Percentiles rank a stretch among this genome's conserved stretches.
Evolutionary conservation across 2,797 vertebrate species (phyloP).

Genomic region (Mionectes olivaceus): DNA sequence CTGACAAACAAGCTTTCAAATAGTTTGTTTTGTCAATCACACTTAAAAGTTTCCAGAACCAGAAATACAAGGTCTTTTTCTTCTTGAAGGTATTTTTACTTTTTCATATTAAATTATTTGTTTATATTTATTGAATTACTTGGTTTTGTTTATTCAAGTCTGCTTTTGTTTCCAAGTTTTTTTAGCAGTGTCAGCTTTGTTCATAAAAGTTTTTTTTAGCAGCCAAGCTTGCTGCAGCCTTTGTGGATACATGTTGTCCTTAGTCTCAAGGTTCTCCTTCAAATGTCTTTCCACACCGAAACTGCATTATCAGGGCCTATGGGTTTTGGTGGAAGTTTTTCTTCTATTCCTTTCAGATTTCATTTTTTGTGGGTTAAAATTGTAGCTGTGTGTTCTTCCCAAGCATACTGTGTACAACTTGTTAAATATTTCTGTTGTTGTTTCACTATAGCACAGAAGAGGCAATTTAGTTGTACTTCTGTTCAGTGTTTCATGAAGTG

Average conservation of each 20-base stretch:
- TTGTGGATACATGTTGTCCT: rapidly evolving
- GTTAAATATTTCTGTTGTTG: not conserved
- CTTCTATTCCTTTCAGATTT: not conserved
- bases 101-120: not conserved
- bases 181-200: not conserved
- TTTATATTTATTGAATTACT: not conserved
- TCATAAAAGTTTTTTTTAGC: not conserved
- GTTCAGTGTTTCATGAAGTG: not conserved
- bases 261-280: not conserved
- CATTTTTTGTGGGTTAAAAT: not conserved
- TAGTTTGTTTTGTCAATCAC: not conserved
- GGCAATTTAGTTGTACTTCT: not conserved
- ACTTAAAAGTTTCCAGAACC: not conserved
- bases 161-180: not conserved
- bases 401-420: not conserved
- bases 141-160: not conserved
- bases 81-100: not conserved
- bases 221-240: not conserved
- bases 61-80: not conserved
- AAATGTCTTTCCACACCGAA: not conserved
- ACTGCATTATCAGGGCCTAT: not conserved
- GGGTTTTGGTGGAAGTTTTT: not conserved
- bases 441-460: not conserved
- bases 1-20: not conserved
- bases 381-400: not conserved